Evolutionary conservation across 2,888 invertebrate species (phyloP).

Genomic region (Ectemnius continuus): DNA sequence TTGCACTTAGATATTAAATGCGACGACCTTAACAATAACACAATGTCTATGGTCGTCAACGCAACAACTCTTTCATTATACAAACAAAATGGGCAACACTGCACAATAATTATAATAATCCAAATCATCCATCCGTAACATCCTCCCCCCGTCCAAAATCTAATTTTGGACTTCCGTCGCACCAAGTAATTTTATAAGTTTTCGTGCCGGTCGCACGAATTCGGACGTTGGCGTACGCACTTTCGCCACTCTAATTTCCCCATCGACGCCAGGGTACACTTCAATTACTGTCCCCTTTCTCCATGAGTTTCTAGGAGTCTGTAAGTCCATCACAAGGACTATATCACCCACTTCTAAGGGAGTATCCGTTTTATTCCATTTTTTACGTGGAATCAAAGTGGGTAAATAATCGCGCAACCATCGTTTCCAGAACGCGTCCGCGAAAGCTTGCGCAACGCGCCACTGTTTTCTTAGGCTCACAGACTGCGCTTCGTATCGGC

Average conservation of each 20-base stretch:
- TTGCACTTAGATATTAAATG: too few species aligned
- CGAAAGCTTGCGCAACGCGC: slow-evolving; percentile 20
- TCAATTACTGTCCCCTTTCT: background rate
- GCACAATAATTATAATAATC: too few species aligned
- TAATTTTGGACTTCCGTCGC: too few species aligned
- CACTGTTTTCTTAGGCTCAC: slow-evolving; percentile 44
- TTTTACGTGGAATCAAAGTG: background rate
- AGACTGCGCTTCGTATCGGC: slow-evolving; percentile 42
- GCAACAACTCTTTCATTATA: too few species aligned
- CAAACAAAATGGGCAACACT: too few species aligned
- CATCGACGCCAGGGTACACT: background rate
- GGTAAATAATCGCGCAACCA: background rate
- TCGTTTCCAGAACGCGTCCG: background rate
- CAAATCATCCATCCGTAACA: too few species aligned
- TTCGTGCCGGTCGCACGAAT: too few species aligned
- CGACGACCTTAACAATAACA: too few species aligned
- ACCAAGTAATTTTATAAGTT: too few species aligned
- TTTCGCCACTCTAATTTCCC: background rate
- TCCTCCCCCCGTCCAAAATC: too few species aligned
- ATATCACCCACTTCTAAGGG: background rate
- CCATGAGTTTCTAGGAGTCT: background rate
- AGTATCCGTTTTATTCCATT: background rate
- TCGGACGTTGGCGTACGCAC: background rate
- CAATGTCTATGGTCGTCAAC: too few species aligned
- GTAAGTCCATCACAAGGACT: background rate